These are phyloP conservation scores for Platypus cylindrus DNA, from an alignment of 2,888 invertebrate species.

Conservation along the genomic window DNA sequence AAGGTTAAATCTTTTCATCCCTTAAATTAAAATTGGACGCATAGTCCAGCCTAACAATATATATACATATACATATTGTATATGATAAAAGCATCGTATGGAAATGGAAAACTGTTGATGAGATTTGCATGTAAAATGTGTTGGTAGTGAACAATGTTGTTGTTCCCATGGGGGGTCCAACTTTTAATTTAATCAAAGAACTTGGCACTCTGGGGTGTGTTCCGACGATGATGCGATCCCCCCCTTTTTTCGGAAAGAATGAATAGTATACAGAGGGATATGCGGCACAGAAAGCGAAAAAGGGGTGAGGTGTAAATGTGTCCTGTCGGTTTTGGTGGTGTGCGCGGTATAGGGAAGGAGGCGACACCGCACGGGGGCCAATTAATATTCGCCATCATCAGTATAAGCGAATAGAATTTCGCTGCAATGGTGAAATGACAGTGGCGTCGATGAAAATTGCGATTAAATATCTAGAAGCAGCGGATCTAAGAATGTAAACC, in stretches of 20 bases:
- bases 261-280: constrained; percentile 2
- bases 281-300: constrained; percentile 6
- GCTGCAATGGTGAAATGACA: constrained; percentile 8
- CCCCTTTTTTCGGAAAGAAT: constrained; percentile 10
- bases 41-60: too few species aligned
- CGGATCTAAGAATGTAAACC: too few species aligned
- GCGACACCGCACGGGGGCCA: constrained; percentile 28
- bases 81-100: too few species aligned
- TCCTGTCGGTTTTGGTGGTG: too few species aligned
- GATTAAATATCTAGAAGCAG: too few species aligned
- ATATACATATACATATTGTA: too few species aligned
- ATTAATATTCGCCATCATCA: constrained; percentile 29
- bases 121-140: constrained; percentile 35
- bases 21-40: too few species aligned
- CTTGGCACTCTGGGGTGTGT: constrained; percentile 37
- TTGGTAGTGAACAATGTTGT: constrained; percentile 34
- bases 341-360: constrained; percentile 29
- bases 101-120: too few species aligned
- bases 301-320: constrained; percentile 35
- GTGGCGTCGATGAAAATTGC: too few species aligned
- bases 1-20: too few species aligned
- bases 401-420: too few species aligned
- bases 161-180: constrained; percentile 29
- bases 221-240: constrained; percentile 22
- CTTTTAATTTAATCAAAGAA: constrained; percentile 42